Conservation (phyloP, 2,888 invertebrate genomes). For the Argyresthia albistria region DNA sequence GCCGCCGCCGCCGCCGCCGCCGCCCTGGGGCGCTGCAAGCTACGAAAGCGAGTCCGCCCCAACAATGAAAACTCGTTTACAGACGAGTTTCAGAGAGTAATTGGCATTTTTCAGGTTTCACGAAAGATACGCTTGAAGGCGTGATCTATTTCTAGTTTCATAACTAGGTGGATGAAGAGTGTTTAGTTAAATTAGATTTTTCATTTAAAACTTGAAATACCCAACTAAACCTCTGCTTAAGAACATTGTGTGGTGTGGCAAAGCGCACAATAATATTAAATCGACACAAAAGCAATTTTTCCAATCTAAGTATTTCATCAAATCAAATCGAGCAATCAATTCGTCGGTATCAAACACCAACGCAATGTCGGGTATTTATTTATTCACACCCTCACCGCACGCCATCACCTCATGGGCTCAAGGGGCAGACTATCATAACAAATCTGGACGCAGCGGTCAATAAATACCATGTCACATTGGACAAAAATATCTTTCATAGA, state of each 20-base stretch:
- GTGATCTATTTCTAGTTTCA: no score
- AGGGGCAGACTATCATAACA: conserved; percentile 18
- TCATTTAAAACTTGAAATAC: no score
- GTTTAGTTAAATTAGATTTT: no score
- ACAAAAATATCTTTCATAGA: conserved; percentile 29
- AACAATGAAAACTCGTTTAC: conserved; percentile 27
- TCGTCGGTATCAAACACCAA: background rate
- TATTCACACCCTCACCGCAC: conserved; percentile 16
- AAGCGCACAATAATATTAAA: no score
- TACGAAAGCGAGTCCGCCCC: conserved; percentile 4
- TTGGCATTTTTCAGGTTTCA: conserved; percentile 16
- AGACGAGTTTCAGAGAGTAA: conserved; percentile 16
- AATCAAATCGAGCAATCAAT: background rate
- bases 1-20: conserved; percentile 1
- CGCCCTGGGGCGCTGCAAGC: conserved; percentile 11
- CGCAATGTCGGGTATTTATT: conserved; percentile 2
- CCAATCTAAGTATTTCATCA: background rate
- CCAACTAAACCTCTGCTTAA: no score
- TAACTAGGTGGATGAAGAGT: no score
- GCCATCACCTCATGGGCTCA: conserved; percentile 23
- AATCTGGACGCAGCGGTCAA: conserved; percentile 29
- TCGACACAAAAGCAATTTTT: no score
- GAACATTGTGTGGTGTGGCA: no score
- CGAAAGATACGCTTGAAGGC: background rate
- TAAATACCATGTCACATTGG: conserved; percentile 28